Percentiles rank a stretch among this genome's conserved stretches.
phyloP scores from a whole-genome alignment of 2,113 vertebrate species.

The Mesoclemmys tuberculata region DNA sequence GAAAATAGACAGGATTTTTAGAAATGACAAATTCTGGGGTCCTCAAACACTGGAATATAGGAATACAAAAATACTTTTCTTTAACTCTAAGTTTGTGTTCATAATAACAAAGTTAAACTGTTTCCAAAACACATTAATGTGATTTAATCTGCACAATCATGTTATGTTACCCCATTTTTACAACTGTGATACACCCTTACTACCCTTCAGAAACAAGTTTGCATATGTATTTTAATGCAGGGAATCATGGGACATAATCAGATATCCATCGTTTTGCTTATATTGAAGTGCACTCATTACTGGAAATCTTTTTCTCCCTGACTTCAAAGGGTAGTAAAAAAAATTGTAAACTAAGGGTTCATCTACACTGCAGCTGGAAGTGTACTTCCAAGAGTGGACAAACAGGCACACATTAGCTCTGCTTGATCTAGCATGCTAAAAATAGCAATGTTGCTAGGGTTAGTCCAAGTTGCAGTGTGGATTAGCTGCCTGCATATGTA shows the following conservation, averaged over 20 bases:
- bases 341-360: background rate
- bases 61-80: background rate
- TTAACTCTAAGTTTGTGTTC: background rate
- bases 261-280: background rate
- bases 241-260: background rate
- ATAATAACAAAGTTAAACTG: background rate
- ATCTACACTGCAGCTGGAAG: no score
- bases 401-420: no score
- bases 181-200: no score
- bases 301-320: background rate
- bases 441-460: no score
- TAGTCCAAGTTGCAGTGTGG: no score
- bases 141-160: background rate
- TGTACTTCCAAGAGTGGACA: no score
- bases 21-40: background rate
- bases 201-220: background rate
- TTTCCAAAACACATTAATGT: background rate
- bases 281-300: background rate
- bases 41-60: background rate
- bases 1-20: background rate
- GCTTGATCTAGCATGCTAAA: no score
- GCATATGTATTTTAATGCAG: background rate
- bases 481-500: no score
- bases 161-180: no score
- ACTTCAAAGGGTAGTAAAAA: background rate